A percentile compares a stretch with the other conserved stretches of the same genome.
Conservation (phyloP, 2,888 invertebrate genomes). For the Argyresthia goedartella region DNA sequence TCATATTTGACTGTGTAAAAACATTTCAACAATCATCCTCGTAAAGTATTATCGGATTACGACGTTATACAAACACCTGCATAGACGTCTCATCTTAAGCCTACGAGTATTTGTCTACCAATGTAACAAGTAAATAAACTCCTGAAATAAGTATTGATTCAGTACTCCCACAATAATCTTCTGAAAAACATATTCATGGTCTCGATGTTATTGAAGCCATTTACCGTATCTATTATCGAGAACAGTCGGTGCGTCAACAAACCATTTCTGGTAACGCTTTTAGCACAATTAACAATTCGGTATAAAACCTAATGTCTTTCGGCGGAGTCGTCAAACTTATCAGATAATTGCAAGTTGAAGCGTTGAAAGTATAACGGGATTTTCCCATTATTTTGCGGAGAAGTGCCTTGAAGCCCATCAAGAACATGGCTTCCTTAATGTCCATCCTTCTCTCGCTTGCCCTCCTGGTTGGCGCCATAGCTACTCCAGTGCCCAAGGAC, state of each 20-base stretch:
- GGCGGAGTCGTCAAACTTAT: conserved; percentile 18
- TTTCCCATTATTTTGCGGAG: conserved; percentile 28
- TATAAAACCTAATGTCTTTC: conserved; percentile 42
- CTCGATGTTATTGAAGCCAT: conserved; percentile 59
- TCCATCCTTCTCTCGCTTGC: conserved; percentile 38
- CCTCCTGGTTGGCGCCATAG: conserved; percentile 25
- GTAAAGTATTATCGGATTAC: no score
- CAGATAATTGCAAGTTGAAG: conserved; percentile 20
- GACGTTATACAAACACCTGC: no score
- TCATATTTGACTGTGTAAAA: no score
- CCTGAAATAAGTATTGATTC: not conserved
- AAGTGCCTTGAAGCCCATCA: conserved; percentile 34
- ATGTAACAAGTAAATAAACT: no score
- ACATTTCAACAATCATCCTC: no score
- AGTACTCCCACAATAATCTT: not conserved
- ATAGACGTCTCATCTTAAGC: no score
- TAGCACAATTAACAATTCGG: conserved; percentile 39
- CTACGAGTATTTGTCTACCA: no score
- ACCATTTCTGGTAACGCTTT: conserved; percentile 46
- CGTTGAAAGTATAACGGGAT: conserved; percentile 26
- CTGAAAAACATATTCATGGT: conserved; percentile 45
- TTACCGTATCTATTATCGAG: conserved; percentile 36
- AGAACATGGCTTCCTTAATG: conserved; percentile 41
- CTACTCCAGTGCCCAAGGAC: conserved; percentile 31
- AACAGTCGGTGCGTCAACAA: conserved; percentile 37